Evolutionary conservation across 2,113 vertebrate species (phyloP).

Genomic region (Odontesthes bonariensis): DNA sequence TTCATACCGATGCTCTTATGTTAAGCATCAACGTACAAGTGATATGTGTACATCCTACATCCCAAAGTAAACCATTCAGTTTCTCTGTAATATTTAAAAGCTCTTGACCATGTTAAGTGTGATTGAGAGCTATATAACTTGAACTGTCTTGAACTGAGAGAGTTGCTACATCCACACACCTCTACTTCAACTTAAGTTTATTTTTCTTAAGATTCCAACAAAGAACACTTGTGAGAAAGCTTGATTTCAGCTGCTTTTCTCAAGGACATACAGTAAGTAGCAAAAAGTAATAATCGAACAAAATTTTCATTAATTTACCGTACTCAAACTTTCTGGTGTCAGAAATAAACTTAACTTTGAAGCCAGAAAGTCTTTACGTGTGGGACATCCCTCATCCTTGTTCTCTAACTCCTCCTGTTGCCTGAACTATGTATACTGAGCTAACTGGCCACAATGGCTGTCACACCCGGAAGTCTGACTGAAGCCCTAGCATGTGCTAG

Average conservation of each 20-base stretch:
- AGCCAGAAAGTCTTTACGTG: background rate
- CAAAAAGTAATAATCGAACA: background rate
- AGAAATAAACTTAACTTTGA: constrained; percentile 20
- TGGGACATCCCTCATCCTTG: background rate
- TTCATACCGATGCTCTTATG: no score
- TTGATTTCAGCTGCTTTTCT: background rate
- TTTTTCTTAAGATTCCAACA: no score
- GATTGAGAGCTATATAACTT: no score
- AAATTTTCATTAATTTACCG: constrained; percentile 14
- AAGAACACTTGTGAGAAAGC: background rate
- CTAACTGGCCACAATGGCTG: constrained; percentile 71
- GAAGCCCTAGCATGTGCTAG: constrained; percentile 63
- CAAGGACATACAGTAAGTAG: no score
- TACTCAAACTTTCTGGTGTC: constrained; percentile 3
- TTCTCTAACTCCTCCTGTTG: constrained; percentile 17
- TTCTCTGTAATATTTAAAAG: background rate
- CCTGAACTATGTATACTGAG: constrained; percentile 35
- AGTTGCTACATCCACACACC: background rate
- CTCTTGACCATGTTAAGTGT: background rate
- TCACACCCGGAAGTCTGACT: constrained; percentile 72
- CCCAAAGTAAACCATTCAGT: background rate
- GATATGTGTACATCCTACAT: no score
- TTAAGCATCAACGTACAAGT: no score
- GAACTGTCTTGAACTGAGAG: background rate
- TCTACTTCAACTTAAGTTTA: no score